Base-by-base conservation (phyloP, 2,888 invertebrate species). In the Watsonalla cultraria region DNA sequence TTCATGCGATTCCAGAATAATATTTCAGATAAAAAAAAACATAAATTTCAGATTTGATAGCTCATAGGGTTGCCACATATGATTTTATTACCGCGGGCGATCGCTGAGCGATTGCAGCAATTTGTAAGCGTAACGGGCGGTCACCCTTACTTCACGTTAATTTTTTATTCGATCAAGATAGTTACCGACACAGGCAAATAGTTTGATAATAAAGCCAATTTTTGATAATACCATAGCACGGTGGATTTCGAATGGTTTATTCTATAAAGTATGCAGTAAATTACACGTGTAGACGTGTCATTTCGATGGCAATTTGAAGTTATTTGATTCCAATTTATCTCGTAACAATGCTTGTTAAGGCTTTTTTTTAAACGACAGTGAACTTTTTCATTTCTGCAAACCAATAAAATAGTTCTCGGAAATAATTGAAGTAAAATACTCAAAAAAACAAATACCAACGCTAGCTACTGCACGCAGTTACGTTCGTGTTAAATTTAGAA, bases 121-220 rank as follows among this genome's bases (percentile, higher is more conserved):
- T 87, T 89, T 86, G 84, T 86, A 74, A 66, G 59, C 68, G 75
- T 75, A 77, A 76, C 76, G 70, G 66, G 66, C 77, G 70, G 74
- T 74, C 82, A 77, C 80, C 86, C 85, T 76, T 72, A 57, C 53
- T 51, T 64, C 64, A 76, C 67, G 78, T 90, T 68, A 84, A 88
- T 90, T 84, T 88, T 90, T 90, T 82, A 90, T 87, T 84, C 76
- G 87, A 84, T 85, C 86, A 86, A 84, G 86, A 82, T 81, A 74
- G 80, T 84, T 84, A 82, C 76, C 66, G 70, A 48, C 47, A 54
- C 66, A 68, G 78, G 83, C 83, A 71, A 82, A 85, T 82, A 81
- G 80, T 85, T 86, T 79, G 74, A 74, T 90, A 90, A 90, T 90
- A 85, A 80, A 85, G 86, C 84, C 88, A 88, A 90, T 90, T 90